Percentiles rank a stretch among this genome's conserved stretches.
Conservation (phyloP, 2,113 vertebrate species). For the Vimba vimba region DNA sequence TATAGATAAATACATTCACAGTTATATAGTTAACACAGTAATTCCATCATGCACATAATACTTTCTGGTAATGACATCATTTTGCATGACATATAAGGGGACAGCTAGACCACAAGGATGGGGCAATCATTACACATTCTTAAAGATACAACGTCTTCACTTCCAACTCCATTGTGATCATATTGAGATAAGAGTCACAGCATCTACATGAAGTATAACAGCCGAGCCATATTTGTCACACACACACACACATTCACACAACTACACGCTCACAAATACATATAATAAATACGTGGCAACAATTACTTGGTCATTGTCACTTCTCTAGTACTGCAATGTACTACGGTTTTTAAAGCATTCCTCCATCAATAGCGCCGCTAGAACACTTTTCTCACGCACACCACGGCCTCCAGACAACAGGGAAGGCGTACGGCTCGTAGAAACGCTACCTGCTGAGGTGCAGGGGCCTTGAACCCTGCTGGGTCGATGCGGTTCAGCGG, state of each 20-base stretch:
- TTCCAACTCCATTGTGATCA: constrained; percentile 19
- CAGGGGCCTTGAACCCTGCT: constrained; percentile 88
- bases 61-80: constrained; percentile 69
- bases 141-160: constrained; percentile 15
- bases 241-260: constrained; percentile 6
- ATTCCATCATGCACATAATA: constrained; percentile 77
- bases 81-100: constrained; percentile 64
- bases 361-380: constrained; percentile 74
- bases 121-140: constrained; percentile 19
- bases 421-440: constrained; percentile 75
- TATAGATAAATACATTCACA: constrained; percentile 73
- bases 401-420: constrained; percentile 80
- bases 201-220: constrained; percentile 53
- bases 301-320: constrained; percentile 43
- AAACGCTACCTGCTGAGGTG: constrained; percentile 90
- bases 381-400: constrained; percentile 78
- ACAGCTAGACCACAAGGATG: constrained; percentile 24
- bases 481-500: constrained; percentile 90
- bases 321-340: constrained; percentile 33
- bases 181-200: constrained; percentile 44
- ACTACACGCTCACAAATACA: constrained; percentile 60
- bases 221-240: constrained; percentile 44
- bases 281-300: constrained; percentile 69
- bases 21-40: constrained; percentile 71
- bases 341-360: constrained; percentile 55